Conservation (phyloP, 1,140 invertebrate genomes). For the Zaprionus ornatus region DNA sequence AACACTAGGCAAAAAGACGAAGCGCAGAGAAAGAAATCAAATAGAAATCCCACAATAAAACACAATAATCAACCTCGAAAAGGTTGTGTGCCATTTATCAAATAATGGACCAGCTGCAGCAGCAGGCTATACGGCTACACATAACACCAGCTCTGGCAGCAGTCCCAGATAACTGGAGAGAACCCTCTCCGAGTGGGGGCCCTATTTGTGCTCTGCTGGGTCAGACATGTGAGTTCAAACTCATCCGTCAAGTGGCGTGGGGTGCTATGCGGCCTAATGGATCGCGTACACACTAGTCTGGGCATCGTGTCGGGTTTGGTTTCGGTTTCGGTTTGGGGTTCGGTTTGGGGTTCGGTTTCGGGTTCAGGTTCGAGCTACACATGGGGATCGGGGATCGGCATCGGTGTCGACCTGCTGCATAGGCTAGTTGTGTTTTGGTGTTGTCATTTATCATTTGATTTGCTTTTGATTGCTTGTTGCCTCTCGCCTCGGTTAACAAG, state of each 20-base stretch:
- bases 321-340: neutral
- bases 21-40: conserved; percentile 49
- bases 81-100: conserved; percentile 82
- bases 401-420: conserved; percentile 48
- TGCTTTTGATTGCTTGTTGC: conserved; percentile 67
- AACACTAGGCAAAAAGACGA: conserved; percentile 37
- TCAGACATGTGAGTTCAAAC: conserved; percentile 83
- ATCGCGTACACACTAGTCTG: conserved; percentile 66
- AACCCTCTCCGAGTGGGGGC: conserved; percentile 29
- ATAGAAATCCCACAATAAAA: conserved; percentile 44
- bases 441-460: conserved; percentile 83
- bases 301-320: neutral
- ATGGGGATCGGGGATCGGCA: neutral
- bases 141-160: neutral
- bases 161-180: conserved; percentile 48
- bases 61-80: conserved; percentile 82
- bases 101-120: conserved; percentile 75
- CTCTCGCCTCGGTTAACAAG: conserved; percentile 63
- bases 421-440: conserved; percentile 78
- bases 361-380: neutral
- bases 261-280: conserved; percentile 74
- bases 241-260: conserved; percentile 78
- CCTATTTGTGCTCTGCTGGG: conserved; percentile 57
- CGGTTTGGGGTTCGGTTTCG: neutral
- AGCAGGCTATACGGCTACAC: neutral